Evolutionary conservation across 2,797 vertebrate genomes (phyloP).

Genomic region (Sebastes iracundus): DNA sequence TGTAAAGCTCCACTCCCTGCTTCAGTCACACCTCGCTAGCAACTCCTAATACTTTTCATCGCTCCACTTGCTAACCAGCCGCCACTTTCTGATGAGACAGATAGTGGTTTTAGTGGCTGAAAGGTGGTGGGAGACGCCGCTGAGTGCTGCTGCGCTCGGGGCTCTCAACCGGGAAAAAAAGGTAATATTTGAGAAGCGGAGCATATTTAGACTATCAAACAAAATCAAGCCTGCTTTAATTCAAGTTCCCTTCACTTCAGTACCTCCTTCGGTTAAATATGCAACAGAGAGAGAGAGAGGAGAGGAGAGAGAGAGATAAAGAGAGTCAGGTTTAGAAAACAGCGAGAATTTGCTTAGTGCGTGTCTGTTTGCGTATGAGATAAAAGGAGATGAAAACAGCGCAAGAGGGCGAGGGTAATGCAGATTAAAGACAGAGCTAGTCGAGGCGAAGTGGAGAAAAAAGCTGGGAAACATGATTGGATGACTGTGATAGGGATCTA

Average conservation of each 20-base stretch:
- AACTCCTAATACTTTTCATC: constrained; percentile 67
- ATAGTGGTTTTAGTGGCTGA: constrained; percentile 63
- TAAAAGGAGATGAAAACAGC: constrained; percentile 47
- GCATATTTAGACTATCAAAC: constrained; percentile 86
- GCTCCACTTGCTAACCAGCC: constrained; percentile 65
- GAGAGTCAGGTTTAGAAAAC: constrained; percentile 29
- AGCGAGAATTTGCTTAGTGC: constrained; percentile 32
- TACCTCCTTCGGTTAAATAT: constrained; percentile 54
- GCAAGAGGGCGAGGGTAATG: constrained; percentile 54
- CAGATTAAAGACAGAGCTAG: constrained; percentile 58
- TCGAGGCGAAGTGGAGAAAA: constrained; percentile 36
- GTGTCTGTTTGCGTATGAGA: constrained; percentile 57
- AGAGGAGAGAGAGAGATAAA: constrained; percentile 24
- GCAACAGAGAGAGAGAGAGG: not conserved
- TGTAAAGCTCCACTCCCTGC: constrained; percentile 43
- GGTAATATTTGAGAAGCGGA: constrained; percentile 65
- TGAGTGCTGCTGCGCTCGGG: constrained; percentile 45
- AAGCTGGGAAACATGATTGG: constrained; percentile 51
- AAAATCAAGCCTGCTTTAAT: constrained; percentile 84
- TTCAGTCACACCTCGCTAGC: constrained; percentile 65
- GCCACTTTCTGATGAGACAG: constrained; percentile 66
- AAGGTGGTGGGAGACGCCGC: constrained; percentile 48
- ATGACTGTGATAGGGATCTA: constrained; percentile 53
- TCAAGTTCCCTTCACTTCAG: constrained; percentile 69
- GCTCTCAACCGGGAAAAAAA: constrained; percentile 43